Percentiles rank a stretch among this genome's conserved stretches.
These are phyloP conservation scores for Leucoraja ocellata DNA, from an alignment of 2,797 vertebrate species.

Conservation along the genomic window DNA sequence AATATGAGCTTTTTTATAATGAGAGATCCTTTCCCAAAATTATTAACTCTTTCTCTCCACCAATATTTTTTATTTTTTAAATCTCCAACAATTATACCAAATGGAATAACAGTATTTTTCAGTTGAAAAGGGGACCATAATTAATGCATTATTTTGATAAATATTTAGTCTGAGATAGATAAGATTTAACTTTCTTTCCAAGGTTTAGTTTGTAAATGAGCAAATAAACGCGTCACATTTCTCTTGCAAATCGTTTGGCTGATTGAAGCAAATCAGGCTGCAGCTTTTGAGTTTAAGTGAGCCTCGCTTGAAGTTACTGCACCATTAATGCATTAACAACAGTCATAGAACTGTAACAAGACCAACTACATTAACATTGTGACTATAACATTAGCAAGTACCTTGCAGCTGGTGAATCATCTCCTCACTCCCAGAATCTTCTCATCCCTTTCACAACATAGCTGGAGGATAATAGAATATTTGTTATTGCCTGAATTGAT, in stretches of 20 bases:
- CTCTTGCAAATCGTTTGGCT: not conserved
- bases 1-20: no score
- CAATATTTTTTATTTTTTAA: not conserved
- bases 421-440: no score
- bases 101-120: not conserved
- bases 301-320: not conserved
- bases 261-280: not conserved
- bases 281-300: not conserved
- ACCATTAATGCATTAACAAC: not conserved
- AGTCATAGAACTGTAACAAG: no score
- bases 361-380: no score
- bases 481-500: no score
- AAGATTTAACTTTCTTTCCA: not conserved
- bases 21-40: no score
- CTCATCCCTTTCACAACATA: no score
- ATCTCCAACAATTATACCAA: not conserved
- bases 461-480: no score
- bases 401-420: no score
- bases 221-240: not conserved
- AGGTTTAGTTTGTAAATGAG: not conserved
- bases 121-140: not conserved
- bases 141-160: not conserved
- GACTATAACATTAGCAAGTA: no score
- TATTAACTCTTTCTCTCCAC: no score
- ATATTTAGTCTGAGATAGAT: not conserved